Conservation (phyloP, 2,888 invertebrate species). For the Polylopha cassiicola region DNA sequence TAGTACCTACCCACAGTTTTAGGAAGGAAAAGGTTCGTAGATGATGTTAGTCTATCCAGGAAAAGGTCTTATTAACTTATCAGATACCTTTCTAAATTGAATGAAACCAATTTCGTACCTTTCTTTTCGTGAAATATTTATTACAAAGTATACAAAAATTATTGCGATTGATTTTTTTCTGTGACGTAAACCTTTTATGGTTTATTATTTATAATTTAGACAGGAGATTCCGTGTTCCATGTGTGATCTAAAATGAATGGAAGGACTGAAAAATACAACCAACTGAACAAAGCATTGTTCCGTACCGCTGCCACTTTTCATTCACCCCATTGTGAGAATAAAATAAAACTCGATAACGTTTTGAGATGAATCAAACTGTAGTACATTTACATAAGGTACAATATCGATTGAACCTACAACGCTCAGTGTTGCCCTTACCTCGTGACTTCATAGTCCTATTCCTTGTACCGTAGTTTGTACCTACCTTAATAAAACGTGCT, state of each 20-base stretch:
- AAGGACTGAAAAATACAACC: slow-evolving; percentile 22
- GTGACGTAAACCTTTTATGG: no score
- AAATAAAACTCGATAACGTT: slow-evolving; percentile 9
- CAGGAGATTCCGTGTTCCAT: slow-evolving; percentile 8
- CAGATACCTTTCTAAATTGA: no score
- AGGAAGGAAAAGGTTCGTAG: no score
- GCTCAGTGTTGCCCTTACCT: slow-evolving; percentile 1
- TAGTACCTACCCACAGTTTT: no score
- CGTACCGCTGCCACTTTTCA: slow-evolving; percentile 29
- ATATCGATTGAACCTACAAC: not conserved
- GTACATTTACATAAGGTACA: slow-evolving; percentile 6
- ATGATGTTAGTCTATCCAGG: no score
- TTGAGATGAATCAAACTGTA: slow-evolving; percentile 12
- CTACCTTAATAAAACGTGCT: slow-evolving; percentile 18
- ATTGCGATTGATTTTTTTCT: slow-evolving; percentile 1
- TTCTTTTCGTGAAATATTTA: no score
- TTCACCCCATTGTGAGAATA: slow-evolving; percentile 30
- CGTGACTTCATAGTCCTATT: slow-evolving; percentile 9
- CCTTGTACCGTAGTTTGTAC: slow-evolving; percentile 15
- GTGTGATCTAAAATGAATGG: slow-evolving; percentile 16
- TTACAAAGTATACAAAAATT: no score
- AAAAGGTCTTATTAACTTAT: no score
- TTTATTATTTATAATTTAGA: no score
- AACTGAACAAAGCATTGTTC: slow-evolving; percentile 35
- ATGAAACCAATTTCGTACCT: no score